Evolutionary conservation across 2,888 invertebrate genomes (phyloP).

Genomic region (Agrochola lychnidis): DNA sequence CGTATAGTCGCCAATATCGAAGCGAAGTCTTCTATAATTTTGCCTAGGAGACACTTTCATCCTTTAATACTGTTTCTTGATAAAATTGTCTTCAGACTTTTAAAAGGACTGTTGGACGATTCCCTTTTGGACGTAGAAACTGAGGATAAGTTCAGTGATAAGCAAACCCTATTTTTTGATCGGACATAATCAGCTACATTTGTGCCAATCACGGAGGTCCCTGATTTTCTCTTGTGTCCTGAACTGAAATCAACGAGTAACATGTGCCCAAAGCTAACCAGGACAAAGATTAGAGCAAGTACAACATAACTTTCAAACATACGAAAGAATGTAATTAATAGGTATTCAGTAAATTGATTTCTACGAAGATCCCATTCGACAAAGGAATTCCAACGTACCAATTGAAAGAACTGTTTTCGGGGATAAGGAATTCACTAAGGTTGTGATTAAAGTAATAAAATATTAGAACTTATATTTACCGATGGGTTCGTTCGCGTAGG

Average conservation of each 20-base stretch:
- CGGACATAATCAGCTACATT: conserved; percentile 15
- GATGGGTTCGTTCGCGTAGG: conserved; percentile 5
- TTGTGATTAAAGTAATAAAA: conserved; percentile 61
- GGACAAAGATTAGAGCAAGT: conserved; percentile 19
- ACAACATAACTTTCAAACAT: conserved; percentile 37
- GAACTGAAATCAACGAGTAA: conserved; percentile 14
- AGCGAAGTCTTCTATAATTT: conserved; percentile 35
- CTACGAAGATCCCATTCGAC: conserved; percentile 29
- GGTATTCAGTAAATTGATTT: conserved; percentile 60
- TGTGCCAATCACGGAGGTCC: conserved; percentile 25
- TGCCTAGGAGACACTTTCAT: conserved; percentile 32
- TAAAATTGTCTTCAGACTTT: conserved; percentile 41
- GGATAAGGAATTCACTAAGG: conserved; percentile 35
- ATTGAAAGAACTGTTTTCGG: conserved; percentile 52
- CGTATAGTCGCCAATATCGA: conserved; percentile 35
- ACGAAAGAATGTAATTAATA: conserved; percentile 60
- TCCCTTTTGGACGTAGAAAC: conserved; percentile 16
- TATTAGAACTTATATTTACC: conserved; percentile 41
- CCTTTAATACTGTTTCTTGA: conserved; percentile 19
- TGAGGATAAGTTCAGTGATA: conserved; percentile 29
- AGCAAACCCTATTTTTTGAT: conserved; percentile 19
- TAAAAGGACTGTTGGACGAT: conserved; percentile 15
- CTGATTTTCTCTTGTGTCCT: conserved; percentile 26
- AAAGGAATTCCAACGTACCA: conserved; percentile 51
- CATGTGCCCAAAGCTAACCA: conserved; percentile 8